Base-by-base conservation (phyloP, 2,888 invertebrate species). In the Mycalesis mineus region DNA sequence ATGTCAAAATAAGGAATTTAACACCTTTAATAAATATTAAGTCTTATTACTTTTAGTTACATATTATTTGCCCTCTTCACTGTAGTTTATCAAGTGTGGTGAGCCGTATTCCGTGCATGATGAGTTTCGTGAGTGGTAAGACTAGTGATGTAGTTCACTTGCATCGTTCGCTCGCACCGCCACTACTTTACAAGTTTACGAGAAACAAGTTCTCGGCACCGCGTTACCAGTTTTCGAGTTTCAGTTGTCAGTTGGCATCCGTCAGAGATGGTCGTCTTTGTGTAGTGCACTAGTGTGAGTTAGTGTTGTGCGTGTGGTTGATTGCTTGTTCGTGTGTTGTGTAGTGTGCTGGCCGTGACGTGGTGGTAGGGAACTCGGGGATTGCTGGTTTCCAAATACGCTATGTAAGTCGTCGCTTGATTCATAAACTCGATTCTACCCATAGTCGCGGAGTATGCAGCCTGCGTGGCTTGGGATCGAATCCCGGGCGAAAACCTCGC, bases 191-290 rank as follows among this genome's bases (percentile, higher is more conserved):
- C 47, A 47, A 47, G 47, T 61, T 61, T 61, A 50, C 45, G 33
- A 37, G 57, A 59, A 60, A 56, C 62, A 51, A 55, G 62, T 62
- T 64, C 59, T 60, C 15, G 47, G 48, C 57, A 36, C 41, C 47
- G 47, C 39, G 56, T 50, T 57, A 49, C 55, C 51, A 45, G 49
- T 37, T 49, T 28, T 49, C 47, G 33, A 14, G 31, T 40, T 40
- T 55, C 61, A 63, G 63, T 63, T 33, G 57, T 52, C 31, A 51
- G 55, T 55, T 9, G 44, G 44, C 50, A 13, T 37, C 47, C 54
- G 57, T 8, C 50, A 39, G 17, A 29, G 14, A 14, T 17, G 60
- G 49, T 52, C 59, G 59, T 44, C 37, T 50, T 29, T 8, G 15
- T 28, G 29, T 31, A 9, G 7, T 8, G 8, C 2, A 22, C 15